Percentiles rank a stretch among this genome's conserved stretches.
Evolutionary conservation across 2,888 invertebrate genomes (phyloP).

Genomic region (Spodoptera littoralis): DNA sequence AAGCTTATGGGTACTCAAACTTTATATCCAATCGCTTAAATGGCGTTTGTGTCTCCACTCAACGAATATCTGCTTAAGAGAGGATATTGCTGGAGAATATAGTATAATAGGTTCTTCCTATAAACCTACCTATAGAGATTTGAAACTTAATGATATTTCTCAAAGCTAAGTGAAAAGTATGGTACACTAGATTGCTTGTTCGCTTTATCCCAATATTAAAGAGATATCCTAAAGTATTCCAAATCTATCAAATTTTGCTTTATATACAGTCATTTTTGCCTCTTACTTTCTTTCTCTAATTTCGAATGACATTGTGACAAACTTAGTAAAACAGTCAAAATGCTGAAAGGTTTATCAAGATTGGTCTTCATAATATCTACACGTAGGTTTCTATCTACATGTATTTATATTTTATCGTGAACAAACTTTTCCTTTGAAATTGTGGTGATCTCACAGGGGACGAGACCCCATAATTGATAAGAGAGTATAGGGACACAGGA

Average conservation of each 20-base stretch:
- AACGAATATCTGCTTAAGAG: slow-evolving; percentile 49
- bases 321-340: too few species aligned
- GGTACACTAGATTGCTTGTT: too few species aligned
- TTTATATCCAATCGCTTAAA: slow-evolving; percentile 60
- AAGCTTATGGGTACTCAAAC: slow-evolving; percentile 54
- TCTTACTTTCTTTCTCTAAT: too few species aligned
- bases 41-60: slow-evolving; percentile 34
- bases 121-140: slow-evolving; percentile 9
- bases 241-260: too few species aligned
- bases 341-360: too few species aligned
- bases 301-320: too few species aligned
- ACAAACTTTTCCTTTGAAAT: slow-evolving; percentile 62
- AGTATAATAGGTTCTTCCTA: slow-evolving; percentile 25
- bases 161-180: slow-evolving; percentile 1
- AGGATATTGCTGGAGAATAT: slow-evolving; percentile 21
- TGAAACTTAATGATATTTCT: slow-evolving; percentile 15
- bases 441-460: slow-evolving; percentile 59
- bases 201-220: too few species aligned
- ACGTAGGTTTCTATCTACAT: slow-evolving; percentile 3
- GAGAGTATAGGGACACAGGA: slow-evolving; percentile 67
- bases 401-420: slow-evolving; percentile 11
- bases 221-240: too few species aligned
- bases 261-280: too few species aligned
- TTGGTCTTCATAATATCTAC: too few species aligned
- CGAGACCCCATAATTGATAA: slow-evolving; percentile 71